phyloP scores from a whole-genome alignment of 2,888 invertebrate genomes.

The Boloria selene region DNA sequence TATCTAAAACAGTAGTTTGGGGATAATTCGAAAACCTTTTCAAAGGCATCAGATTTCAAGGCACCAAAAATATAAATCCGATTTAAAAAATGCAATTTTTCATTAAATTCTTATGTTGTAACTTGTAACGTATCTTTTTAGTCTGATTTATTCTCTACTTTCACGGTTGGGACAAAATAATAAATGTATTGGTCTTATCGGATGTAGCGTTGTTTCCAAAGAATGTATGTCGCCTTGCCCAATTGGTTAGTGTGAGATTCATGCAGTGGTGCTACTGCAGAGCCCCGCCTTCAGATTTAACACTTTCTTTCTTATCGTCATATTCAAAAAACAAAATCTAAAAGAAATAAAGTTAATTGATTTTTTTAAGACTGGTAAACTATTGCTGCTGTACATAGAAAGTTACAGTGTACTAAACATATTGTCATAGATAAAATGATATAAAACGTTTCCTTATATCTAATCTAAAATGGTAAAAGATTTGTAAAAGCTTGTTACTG shows the following conservation, averaged over 20 bases:
- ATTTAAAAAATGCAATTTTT: conserved; percentile 14
- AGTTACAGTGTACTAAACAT: background rate
- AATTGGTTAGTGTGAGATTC: conserved; percentile 43
- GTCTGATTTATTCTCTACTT: conserved; percentile 36
- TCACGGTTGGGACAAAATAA: conserved; percentile 39
- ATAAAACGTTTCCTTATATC: conserved; percentile 4
- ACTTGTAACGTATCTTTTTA: conserved; percentile 27
- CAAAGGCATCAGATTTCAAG: background rate
- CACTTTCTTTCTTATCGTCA: conserved; percentile 59
- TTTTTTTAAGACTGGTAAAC: too few relatives aligned
- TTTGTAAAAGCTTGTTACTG: conserved; percentile 63
- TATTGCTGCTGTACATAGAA: too few relatives aligned
- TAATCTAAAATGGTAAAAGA: conserved; percentile 8
- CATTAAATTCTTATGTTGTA: conserved; percentile 25
- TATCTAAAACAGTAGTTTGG: too few relatives aligned
- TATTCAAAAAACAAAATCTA: conserved; percentile 2
- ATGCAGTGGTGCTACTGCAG: conserved; percentile 44
- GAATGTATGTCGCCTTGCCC: conserved; percentile 51
- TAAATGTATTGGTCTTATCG: conserved; percentile 39
- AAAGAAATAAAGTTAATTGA: too few relatives aligned
- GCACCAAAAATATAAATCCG: background rate
- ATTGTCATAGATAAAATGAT: background rate
- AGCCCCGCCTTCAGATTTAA: conserved; percentile 51
- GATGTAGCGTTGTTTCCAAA: conserved; percentile 39
- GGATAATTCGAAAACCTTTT: too few relatives aligned